Conservation (phyloP, 2,113 vertebrate species). For the Hippocampus comes region DNA sequence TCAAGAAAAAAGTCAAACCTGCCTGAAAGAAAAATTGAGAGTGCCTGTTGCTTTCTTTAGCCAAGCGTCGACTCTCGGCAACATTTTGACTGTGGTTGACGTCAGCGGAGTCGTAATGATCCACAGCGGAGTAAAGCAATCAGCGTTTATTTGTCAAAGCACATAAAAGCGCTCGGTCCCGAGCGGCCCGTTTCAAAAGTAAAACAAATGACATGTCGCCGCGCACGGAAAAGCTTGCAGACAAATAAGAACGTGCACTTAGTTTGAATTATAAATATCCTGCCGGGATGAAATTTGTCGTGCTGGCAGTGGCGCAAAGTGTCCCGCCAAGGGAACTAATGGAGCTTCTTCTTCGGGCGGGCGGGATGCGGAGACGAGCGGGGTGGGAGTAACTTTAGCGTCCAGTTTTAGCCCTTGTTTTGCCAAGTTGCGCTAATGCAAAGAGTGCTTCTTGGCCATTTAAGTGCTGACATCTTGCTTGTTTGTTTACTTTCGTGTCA, state of each 20-base stretch:
- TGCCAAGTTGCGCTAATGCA: neutral
- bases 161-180: neutral
- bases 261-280: constrained; percentile 6
- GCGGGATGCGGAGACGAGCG: neutral
- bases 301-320: constrained; percentile 1
- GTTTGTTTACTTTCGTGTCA: neutral
- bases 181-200: neutral
- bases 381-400: neutral
- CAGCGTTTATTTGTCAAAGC: neutral
- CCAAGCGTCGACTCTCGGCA: neutral
- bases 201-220: constrained; percentile 2
- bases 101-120: neutral
- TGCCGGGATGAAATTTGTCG: constrained; percentile 1
- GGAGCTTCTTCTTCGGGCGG: neutral
- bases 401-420: neutral
- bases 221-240: neutral
- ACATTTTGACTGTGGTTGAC: neutral
- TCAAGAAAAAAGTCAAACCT: no score
- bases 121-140: neutral
- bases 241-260: constrained; percentile 6
- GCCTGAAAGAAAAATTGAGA: no score
- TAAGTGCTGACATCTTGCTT: constrained; percentile 4
- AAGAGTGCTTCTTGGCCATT: neutral
- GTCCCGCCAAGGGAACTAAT: constrained; percentile 6
- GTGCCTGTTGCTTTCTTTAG: neutral